These are phyloP conservation scores for Chymomyza fuscimana DNA, from an alignment of 2,888 invertebrate genomes.

Conservation along the genomic window DNA sequence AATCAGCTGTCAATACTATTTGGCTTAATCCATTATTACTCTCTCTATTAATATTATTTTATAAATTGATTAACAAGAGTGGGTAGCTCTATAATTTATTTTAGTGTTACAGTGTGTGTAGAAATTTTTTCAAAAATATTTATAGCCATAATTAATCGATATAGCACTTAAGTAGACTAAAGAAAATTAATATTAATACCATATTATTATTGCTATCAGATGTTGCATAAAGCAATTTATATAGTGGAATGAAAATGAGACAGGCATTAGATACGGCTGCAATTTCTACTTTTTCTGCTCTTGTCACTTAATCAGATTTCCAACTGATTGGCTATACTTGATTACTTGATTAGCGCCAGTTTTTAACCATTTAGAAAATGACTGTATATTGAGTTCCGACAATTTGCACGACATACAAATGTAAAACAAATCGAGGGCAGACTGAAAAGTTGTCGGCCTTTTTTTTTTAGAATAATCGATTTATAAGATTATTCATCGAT, in stretches of 20 bases:
- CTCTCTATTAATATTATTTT: too few species aligned
- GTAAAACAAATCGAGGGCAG: too few species aligned
- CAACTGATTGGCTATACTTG: neutral
- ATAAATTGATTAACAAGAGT: too few species aligned
- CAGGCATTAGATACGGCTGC: neutral
- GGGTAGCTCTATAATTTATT: too few species aligned
- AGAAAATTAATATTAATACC: neutral
- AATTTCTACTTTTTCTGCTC: neutral
- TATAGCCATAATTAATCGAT: neutral
- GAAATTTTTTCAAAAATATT: neutral
- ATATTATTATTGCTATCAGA: neutral
- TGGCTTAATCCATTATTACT: too few species aligned
- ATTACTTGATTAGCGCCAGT: constrained; percentile 21
- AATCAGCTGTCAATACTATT: too few species aligned
- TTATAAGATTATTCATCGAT: too few species aligned
- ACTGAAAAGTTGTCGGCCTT: too few species aligned
- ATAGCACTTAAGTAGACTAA: neutral
- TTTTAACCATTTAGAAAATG: constrained; percentile 22
- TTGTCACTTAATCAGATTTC: constrained; percentile 15
- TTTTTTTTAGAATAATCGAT: too few species aligned
- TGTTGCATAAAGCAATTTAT: neutral
- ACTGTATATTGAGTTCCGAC: neutral
- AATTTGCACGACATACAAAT: neutral
- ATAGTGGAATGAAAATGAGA: neutral
- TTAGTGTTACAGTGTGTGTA: too few species aligned